Evolutionary conservation across 2,797 vertebrate species (phyloP), one percentile per base, ranked within the genome.

Genomic region (Thunnus albacares): DNA sequence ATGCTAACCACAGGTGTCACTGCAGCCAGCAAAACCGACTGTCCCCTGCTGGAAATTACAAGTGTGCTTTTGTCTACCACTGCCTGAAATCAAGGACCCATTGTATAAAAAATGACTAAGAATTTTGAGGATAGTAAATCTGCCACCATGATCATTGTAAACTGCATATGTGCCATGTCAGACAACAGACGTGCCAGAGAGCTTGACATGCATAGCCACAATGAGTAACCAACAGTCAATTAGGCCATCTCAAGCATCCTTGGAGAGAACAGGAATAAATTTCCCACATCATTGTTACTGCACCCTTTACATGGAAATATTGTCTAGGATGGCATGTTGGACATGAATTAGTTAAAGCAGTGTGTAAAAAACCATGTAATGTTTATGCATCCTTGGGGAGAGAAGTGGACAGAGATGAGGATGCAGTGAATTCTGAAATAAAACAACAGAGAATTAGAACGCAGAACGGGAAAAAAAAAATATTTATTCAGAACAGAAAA

Each of bases 401-500:
- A 55, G 20, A 9, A 58, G 55, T 71, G 71, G 84, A 79, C 61
- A 28, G 24, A 72, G 38, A 26, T 26, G 11, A 33, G 28, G 55
- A 22, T 47, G 70, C 28, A 60, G 18, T 67, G n/a, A 74, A 75
- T 82, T 79, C 22, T 72, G 28, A 74, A 49, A 63, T 47, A 24
- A 76, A 72, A 80, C 45, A 71, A 58, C n/a, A 62, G 49, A 65
- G 24, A 82, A 81, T 75, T 71, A 53, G 5, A 87, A 35, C 63
- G 68, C 15, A 75, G 52, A 22, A 5, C 9, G 66, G 13, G 13
- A 12, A 14, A 59, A 80, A 69, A 35, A 38, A 66, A 80, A 71
- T 68, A 71, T 70, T 80, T 71, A 81, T 77, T 82, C 67, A 83
- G 41, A 71, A 35, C 49, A 57, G 10, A 68, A 79, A 64, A 67